A percentile compares a stretch with the other conserved stretches of the same genome.
Evolutionary conservation across 2,888 invertebrate genomes (phyloP).

Genomic region (Habrosyne pyritoides): DNA sequence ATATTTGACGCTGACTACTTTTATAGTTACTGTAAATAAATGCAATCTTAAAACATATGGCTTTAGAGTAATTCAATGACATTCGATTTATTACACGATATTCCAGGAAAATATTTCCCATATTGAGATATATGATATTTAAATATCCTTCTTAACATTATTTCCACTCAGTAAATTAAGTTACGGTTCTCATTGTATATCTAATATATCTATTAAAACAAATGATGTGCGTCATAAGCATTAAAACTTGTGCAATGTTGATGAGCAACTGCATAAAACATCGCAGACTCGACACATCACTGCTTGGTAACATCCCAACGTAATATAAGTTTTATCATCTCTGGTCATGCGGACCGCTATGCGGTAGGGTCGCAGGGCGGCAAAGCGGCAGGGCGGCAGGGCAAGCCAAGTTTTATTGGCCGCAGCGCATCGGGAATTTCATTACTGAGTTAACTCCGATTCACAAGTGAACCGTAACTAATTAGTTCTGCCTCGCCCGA

Average conservation of each 20-base stretch:
- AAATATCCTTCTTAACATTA: no score
- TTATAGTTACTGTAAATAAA: no score
- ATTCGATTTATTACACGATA: no score
- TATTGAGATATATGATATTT: no score
- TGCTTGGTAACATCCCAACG: neutral
- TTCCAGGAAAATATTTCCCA: no score
- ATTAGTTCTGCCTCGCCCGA: conserved; percentile 47
- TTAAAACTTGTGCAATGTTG: neutral
- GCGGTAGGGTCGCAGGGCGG: neutral
- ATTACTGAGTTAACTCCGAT: conserved; percentile 54
- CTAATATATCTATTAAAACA: no score
- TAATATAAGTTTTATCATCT: neutral
- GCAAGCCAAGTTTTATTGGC: conserved; percentile 19
- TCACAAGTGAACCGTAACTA: conserved; percentile 50
- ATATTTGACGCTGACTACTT: no score
- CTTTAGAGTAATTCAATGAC: no score
- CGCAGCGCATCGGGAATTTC: conserved; percentile 50
- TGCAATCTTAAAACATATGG: no score
- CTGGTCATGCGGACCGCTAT: neutral
- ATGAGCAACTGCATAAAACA: neutral
- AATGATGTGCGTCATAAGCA: no score
- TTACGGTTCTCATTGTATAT: no score
- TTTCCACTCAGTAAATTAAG: no score
- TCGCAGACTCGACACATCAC: neutral
- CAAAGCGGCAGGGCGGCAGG: neutral